phyloP scores from a whole-genome alignment of 2,113 vertebrate species.

The Mobula birostris region DNA sequence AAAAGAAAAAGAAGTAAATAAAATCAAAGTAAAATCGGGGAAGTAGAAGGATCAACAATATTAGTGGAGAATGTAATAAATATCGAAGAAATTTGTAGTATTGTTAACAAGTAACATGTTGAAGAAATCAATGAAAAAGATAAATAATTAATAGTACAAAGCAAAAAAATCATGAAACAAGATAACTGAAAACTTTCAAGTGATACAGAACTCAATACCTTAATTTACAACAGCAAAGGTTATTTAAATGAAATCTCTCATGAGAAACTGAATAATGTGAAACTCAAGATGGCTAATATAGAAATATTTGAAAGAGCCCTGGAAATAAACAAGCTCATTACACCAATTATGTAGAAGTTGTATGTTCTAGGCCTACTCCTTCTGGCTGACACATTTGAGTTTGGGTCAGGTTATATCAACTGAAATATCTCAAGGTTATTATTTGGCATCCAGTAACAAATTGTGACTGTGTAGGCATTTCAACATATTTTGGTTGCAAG shows the following conservation, averaged over 20 bases:
- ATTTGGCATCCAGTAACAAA: not conserved
- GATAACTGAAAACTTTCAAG: not conserved
- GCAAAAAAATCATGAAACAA: not conserved
- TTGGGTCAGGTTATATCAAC: not conserved
- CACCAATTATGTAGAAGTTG: not conserved
- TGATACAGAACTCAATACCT: not conserved
- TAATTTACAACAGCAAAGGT: not conserved
- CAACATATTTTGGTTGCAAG: not conserved
- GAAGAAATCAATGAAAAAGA: not conserved
- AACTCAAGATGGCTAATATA: not conserved
- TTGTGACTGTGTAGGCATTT: not conserved
- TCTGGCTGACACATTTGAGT: not conserved
- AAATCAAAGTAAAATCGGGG: not conserved
- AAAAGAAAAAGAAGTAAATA: not conserved
- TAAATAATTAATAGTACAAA: not conserved
- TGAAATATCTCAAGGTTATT: not conserved
- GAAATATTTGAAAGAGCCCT: not conserved
- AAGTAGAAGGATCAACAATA: not conserved
- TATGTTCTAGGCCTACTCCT: not conserved
- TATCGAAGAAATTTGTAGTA: not conserved
- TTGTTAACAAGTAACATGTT: not conserved
- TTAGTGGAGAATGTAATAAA: too few species aligned
- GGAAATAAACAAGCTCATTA: too few species aligned
- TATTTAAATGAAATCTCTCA: not conserved
- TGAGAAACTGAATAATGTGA: not conserved